A percentile compares a stretch with the other conserved stretches of the same genome.
These are phyloP conservation scores for Pseudomyrmex gracilis DNA, from an alignment of 1,140 invertebrate species.

Conservation along the genomic window DNA sequence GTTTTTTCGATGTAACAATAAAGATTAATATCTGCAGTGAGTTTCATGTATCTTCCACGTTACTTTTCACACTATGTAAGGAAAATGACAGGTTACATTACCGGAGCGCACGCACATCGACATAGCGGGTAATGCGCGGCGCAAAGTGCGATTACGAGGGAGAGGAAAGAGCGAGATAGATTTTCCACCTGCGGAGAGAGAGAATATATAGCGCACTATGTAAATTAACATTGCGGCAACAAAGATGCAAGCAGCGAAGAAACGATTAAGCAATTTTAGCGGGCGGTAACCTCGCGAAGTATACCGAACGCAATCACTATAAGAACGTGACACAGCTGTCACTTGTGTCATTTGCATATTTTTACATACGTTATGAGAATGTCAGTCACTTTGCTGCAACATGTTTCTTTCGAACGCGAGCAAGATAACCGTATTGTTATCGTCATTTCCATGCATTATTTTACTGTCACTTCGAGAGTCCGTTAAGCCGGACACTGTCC, in stretches of 20 bases:
- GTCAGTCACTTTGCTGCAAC: slow-evolving; percentile 32
- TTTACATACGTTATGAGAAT: slow-evolving; percentile 55
- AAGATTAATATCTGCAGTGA: slow-evolving; percentile 32
- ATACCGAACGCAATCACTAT: slow-evolving; percentile 45
- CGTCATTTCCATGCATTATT: slow-evolving; percentile 25
- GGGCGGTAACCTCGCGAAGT: slow-evolving; percentile 44
- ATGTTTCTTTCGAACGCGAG: slow-evolving; percentile 23
- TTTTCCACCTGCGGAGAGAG: slow-evolving; percentile 31
- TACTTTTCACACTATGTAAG: slow-evolving; percentile 29
- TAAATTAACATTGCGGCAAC: slow-evolving; percentile 35
- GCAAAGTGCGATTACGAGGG: slow-evolving; percentile 32
- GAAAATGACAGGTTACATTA: slow-evolving; percentile 38
- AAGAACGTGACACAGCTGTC: slow-evolving; percentile 57
- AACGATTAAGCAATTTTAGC: slow-evolving; percentile 54
- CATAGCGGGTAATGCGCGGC: slow-evolving; percentile 4
- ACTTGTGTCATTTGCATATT: slow-evolving; percentile 62
- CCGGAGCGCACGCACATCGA: slow-evolving; percentile 20
- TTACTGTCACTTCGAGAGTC: slow-evolving; percentile 48
- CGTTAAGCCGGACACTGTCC: slow-evolving; percentile 17
- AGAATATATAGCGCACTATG: slow-evolving; percentile 38
- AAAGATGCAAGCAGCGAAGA: slow-evolving; percentile 29
- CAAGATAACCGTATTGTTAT: slow-evolving; percentile 48
- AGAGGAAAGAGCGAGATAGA: slow-evolving; percentile 18
- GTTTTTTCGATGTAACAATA: slow-evolving; percentile 31
- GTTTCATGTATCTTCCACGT: slow-evolving; percentile 36